phyloP scores from a whole-genome alignment of 37 sponge, comb jelly and placozoan genomes.

The Geodia barretti region DNA sequence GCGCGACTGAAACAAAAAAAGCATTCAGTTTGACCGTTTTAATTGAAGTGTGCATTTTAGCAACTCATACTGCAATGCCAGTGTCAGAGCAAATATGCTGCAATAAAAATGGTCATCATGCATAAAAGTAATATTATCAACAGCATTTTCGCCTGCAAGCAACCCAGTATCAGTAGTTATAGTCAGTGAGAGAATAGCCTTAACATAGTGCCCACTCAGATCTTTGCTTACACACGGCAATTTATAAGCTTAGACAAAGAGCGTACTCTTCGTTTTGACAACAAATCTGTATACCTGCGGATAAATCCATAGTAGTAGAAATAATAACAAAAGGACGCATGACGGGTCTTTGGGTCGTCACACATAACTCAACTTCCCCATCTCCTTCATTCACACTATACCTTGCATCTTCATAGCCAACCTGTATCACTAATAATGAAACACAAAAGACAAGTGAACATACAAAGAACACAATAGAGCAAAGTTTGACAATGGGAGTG shows the following conservation, averaged over 20 bases:
- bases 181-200: conserved; percentile 88
- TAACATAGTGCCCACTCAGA: conserved; percentile 99
- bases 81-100: no score
- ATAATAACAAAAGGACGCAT: conserved; percentile 90
- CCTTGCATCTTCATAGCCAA: no score
- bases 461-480: no score
- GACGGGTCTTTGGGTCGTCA: conserved; percentile 93
- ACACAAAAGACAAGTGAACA: no score
- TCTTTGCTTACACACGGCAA: conserved; percentile 91
- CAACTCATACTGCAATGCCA: no score
- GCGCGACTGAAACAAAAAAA: no score
- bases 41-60: no score
- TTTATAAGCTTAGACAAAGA: conserved; percentile 94
- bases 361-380: conserved; percentile 96
- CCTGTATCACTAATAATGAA: no score
- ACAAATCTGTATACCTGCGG: conserved; percentile 95
- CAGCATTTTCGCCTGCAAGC: conserved; percentile 79
- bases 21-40: no score
- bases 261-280: conserved; percentile 96
- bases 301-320: conserved; percentile 90
- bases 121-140: no score
- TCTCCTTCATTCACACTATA: conserved; percentile 95
- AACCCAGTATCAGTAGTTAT: conserved; percentile 93
- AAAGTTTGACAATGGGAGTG: no score
- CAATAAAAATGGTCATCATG: no score